phyloP scores from a whole-genome alignment of 2,888 invertebrate genomes.

The Ferrisia virgata region DNA sequence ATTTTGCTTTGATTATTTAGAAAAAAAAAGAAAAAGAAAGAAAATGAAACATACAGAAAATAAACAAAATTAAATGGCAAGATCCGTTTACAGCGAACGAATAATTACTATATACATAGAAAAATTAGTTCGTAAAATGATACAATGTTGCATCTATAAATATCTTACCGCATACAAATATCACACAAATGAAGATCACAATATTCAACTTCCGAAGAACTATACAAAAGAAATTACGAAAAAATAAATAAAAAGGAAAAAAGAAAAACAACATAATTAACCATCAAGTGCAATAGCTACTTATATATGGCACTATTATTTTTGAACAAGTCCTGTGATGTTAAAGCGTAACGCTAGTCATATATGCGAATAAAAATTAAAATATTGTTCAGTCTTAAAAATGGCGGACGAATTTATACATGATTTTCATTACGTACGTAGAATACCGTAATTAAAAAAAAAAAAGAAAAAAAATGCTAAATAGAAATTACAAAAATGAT shows the following conservation, averaged over 20 bases:
- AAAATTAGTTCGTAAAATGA: conserved; percentile 13
- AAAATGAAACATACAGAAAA: too few species aligned
- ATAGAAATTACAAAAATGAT: not conserved
- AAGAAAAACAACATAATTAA: not conserved
- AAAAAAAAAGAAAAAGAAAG: too few species aligned
- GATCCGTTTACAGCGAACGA: not conserved
- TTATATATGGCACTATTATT: not conserved
- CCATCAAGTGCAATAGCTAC: not conserved
- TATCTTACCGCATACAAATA: conserved; percentile 22
- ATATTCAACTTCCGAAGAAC: conserved; percentile 11
- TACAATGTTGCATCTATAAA: not conserved
- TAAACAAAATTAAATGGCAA: not conserved
- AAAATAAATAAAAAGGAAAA: not conserved
- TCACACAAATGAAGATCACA: conserved; percentile 42
- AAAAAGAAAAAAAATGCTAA: not conserved
- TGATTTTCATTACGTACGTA: not conserved
- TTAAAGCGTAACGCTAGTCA: conserved; percentile 3
- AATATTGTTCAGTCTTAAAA: not conserved
- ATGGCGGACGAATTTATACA: not conserved
- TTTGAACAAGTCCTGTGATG: not conserved
- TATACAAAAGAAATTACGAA: conserved; percentile 5
- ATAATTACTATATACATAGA: not conserved
- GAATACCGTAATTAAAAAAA: not conserved
- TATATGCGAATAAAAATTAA: not conserved
- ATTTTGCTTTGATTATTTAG: not conserved